Conservation (phyloP, 2,113 vertebrate species). For the Chloropsis cyanopogon region DNA sequence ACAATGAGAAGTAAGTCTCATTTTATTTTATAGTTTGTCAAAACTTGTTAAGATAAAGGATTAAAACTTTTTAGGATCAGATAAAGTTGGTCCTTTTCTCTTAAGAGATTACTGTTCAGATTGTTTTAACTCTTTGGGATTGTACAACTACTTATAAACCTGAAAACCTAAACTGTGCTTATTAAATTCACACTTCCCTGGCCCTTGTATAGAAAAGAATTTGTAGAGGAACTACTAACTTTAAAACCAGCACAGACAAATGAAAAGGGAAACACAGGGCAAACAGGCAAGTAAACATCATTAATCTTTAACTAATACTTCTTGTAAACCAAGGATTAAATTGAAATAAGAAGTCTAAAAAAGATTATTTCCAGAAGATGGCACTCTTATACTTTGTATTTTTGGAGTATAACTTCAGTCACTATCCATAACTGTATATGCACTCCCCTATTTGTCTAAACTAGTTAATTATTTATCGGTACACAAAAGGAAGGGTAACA, state of each 20-base stretch:
- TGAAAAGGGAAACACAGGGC: conserved; percentile 1
- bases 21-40: not conserved
- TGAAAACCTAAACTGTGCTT: not conserved
- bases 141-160: not conserved
- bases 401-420: not conserved
- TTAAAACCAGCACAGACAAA: conserved; percentile 14
- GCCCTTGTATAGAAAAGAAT: not conserved
- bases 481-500: not conserved
- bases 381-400: conserved; percentile 59
- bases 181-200: not conserved
- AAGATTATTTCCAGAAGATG: conserved; percentile 69
- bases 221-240: not conserved
- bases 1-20: not conserved
- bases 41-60: not conserved
- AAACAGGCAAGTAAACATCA: conserved; percentile 42
- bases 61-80: not conserved
- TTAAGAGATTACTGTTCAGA: not conserved
- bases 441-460: not conserved
- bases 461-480: conserved; percentile 11
- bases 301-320: conserved; percentile 32
- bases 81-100: not conserved
- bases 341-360: not conserved
- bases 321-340: not conserved
- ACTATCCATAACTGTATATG: not conserved
- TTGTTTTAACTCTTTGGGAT: not conserved